Evolutionary conservation across 2,113 vertebrate genomes (phyloP), one percentile per base, ranked within the genome.

Genomic region (Colaptes auratus): DNA sequence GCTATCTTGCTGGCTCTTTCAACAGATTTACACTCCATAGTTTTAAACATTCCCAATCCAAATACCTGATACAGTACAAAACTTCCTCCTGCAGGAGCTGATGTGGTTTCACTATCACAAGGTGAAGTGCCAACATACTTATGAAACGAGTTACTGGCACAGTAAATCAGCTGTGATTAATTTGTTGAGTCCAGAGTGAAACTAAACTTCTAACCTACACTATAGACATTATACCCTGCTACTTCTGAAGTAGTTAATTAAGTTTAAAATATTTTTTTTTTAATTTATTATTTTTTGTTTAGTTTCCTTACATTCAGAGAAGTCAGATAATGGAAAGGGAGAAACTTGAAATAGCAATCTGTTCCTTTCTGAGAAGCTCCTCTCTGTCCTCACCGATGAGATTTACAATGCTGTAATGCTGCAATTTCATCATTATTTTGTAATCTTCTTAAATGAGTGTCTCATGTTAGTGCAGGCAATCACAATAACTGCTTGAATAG

Each of bases 341-440:
- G 46, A 80, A 92, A 86, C 61, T 84, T 8, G 4, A 65, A 92
- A 90, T 80, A 89, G 35, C 39, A 72, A 58, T 93, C 55, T 89
- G 19, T 82, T 88, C 66, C 56, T 61, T 82, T 91, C 70, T 73
- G 69, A 92, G 69, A 82, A 82, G 56, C 39, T 63, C 53, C 46
- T 76, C 31, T 94, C 79, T 96, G 66, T 91, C 53, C 82, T 93
- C 53, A 71, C 76, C 7, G 19, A 93, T 80, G 79, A 93, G 90
- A 95, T 95, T 95, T 91, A 83, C 56, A 70, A 63, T 88, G 75
- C 87, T 71, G 69, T 91, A 94, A 94, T 88, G 86, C 82, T 93
- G 82, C 88, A 96, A 88, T 95, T 95, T 95, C 95, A 96, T 96
- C 95, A 94, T 95, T 95, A 96, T 95, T 95, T 96, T 95, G 95